Evolutionary conservation across 1,140 invertebrate genomes (phyloP), one percentile per base, ranked within the genome.

Genomic region (Drosophila pallidifrons): DNA sequence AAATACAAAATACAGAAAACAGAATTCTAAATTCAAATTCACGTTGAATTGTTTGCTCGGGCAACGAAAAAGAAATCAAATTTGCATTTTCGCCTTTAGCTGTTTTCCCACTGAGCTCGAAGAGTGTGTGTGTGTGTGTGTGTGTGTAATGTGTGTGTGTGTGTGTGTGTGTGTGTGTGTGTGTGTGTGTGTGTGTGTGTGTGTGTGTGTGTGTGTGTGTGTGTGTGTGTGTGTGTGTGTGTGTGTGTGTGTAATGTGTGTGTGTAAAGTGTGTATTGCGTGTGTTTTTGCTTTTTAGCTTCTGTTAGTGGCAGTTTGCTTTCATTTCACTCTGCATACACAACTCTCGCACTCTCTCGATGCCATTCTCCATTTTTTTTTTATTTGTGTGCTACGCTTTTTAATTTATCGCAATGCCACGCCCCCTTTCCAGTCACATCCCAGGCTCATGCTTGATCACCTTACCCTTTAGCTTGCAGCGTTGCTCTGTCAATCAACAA

Each of bases 71-170:
- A 47, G 30, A 67, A 73, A 58, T 59, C 28, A 35, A 73, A 73
- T 67, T 73, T 60, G 70, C 70, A 67, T 73, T 67, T 73, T 60
- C 16, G 70, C 70, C 64, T 51, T 73, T 11, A 52, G 70, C 70
- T 68, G 55, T 68, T 66, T 63, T 58, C 49, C 5, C 52, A 46
- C 38, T 52, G 54, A 5, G 30, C 30, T 10, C 11, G 35, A 43
- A 25, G 38, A 30, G 41, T 46, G 16, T 38, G 38, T 38, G 5
- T 60, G 43, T 46, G 25, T 8, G 16, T n/a, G n/a, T n/a, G n/a
- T n/a, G n/a, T n/a, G n/a, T n/a, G n/a, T n/a, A n/a, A n/a, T 20
- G 58, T 30, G 25, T 28, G 8, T 46, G 13, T 35, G 35, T 30
- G 52, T 38, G 51, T 65, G 41, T 43, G 28, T 58, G n/a, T 13